phyloP scores from a whole-genome alignment of 2,113 vertebrate genomes.

The Aldabrachelys gigantea region DNA sequence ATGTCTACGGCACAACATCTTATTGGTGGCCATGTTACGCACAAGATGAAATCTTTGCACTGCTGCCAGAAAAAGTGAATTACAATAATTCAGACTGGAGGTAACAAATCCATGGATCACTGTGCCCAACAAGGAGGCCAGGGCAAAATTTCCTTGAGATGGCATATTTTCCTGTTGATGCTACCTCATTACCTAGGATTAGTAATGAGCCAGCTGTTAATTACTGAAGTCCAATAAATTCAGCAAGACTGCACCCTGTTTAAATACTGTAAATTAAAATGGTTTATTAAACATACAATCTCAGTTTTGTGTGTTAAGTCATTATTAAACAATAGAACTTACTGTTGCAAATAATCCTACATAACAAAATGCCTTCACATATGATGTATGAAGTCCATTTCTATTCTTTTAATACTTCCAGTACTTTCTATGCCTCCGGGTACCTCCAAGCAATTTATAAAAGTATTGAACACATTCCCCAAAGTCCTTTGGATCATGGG shows the following conservation, averaged over 20 bases:
- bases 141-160: background rate
- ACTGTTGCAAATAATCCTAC: background rate
- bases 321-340: background rate
- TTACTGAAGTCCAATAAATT: background rate
- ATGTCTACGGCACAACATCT: background rate
- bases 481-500: background rate
- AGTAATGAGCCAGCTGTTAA: background rate
- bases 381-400: too few relatives aligned
- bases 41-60: background rate
- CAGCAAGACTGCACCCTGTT: background rate
- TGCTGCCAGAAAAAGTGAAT: background rate
- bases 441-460: background rate
- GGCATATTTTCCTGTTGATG: background rate
- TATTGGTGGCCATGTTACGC: background rate
- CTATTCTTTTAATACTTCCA: too few relatives aligned
- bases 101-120: background rate
- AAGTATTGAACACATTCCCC: background rate
- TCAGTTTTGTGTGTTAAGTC: background rate
- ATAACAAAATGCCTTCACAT: background rate
- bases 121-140: background rate
- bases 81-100: background rate
- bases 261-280: background rate
- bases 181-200: background rate
- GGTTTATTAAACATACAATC: background rate
- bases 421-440: background rate